phyloP scores from a whole-genome alignment of 37 sponge, comb jelly and placozoan genomes.

The Spongilla lacustris region DNA sequence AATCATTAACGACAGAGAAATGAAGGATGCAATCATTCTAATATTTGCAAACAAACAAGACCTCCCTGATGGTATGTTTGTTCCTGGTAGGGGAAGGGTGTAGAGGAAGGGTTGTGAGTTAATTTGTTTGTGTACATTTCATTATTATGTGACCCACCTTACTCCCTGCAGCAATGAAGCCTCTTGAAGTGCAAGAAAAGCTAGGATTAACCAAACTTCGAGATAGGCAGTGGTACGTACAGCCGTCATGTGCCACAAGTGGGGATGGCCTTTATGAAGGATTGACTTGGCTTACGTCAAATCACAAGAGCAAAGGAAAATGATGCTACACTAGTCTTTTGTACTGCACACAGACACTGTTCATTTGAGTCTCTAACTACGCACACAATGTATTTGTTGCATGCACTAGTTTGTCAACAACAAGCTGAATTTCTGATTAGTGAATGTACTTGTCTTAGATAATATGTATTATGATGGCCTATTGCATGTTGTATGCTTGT shows the following conservation, averaged over 20 bases:
- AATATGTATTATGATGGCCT: neutral
- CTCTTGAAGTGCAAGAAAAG: conserved; percentile 83
- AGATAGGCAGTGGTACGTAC: conserved; percentile 86
- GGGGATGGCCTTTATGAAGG: conserved; percentile 91
- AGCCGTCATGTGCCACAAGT: conserved; percentile 86
- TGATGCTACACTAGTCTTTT: neutral
- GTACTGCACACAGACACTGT: neutral
- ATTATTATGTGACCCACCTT: too few relatives aligned
- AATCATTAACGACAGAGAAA: conserved; percentile 88
- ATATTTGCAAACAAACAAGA: conserved; percentile 94
- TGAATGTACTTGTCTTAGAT: neutral
- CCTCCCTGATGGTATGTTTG: conserved; percentile 70
- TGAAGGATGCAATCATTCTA: conserved; percentile 84
- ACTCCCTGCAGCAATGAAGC: conserved; percentile 77
- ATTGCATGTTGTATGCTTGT: neutral
- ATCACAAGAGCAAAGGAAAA: conserved; percentile 74
- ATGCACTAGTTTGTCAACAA: neutral
- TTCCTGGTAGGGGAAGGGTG: neutral
- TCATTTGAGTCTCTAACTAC: neutral
- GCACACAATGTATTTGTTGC: neutral
- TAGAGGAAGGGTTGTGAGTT: too few relatives aligned
- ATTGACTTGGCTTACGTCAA: conserved; percentile 97
- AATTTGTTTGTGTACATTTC: too few relatives aligned
- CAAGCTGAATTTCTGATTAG: neutral
- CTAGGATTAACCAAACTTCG: conserved; percentile 85